A percentile compares a stretch with the other conserved stretches of the same genome.
phyloP scores from a whole-genome alignment of 2,888 invertebrate genomes.

The Agrilus mali region DNA sequence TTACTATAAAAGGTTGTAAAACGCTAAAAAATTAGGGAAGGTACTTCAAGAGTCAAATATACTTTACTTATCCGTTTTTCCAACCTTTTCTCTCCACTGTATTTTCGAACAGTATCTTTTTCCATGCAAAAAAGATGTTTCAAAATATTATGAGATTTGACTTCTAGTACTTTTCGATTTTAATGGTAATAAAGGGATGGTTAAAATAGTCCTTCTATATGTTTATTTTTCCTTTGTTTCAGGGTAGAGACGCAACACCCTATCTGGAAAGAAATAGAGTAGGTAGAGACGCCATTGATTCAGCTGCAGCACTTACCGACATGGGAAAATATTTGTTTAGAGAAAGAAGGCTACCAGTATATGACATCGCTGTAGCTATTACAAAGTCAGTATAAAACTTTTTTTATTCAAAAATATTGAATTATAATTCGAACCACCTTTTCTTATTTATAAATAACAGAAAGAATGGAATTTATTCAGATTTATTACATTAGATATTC shows the following conservation, averaged over 20 bases:
- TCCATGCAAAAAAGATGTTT: no score
- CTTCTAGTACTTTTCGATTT: neutral
- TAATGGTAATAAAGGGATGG: neutral
- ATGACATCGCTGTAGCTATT: constrained; percentile 90
- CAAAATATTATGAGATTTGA: no score
- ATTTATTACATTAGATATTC: no score
- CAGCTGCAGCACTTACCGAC: constrained; percentile 87
- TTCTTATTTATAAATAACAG: no score
- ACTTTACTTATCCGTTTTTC: no score
- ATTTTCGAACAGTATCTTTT: no score
- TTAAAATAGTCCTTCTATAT: neutral
- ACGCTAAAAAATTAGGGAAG: no score
- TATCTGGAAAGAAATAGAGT: constrained; percentile 89
- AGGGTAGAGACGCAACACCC: constrained; percentile 92
- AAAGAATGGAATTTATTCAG: no score
- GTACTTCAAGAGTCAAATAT: no score
- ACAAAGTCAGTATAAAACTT: constrained; percentile 67
- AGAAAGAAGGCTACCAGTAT: constrained; percentile 85
- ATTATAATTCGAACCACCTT: no score
- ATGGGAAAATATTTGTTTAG: constrained; percentile 96
- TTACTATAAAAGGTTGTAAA: no score
- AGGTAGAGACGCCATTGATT: constrained; percentile 87
- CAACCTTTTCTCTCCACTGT: no score
- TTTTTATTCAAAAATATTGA: neutral
- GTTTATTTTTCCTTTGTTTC: constrained; percentile 15